phyloP scores from a whole-genome alignment of 2,888 invertebrate species.

The Dioctria rufipes region DNA sequence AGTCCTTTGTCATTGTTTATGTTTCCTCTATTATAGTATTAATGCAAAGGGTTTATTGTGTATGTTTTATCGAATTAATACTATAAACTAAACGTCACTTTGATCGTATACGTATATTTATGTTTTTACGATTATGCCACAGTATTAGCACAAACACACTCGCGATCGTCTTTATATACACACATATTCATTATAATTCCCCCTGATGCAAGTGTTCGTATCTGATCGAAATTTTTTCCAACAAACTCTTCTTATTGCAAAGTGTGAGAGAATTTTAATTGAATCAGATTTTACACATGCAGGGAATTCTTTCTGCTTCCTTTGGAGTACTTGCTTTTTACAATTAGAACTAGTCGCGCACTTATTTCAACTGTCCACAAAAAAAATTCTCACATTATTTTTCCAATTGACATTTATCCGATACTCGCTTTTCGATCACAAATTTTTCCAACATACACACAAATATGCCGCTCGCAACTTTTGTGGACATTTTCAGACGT shows the following conservation, averaged over 20 bases:
- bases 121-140: conserved; percentile 19
- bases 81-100: conserved; percentile 38
- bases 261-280: conserved; percentile 49
- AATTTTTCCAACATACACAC: conserved; percentile 45
- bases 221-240: conserved; percentile 47
- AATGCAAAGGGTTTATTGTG: conserved; percentile 7
- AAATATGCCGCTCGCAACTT: conserved; percentile 47
- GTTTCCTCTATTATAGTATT: conserved; percentile 50
- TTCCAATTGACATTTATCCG: conserved; percentile 45
- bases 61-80: not conserved
- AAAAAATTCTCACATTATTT: conserved; percentile 12
- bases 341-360: not conserved
- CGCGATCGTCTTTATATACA: not conserved
- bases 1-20: conserved; percentile 59
- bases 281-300: conserved; percentile 40
- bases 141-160: conserved; percentile 30
- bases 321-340: not conserved
- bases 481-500: conserved; percentile 45
- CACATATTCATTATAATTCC: not conserved
- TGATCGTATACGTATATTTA: conserved; percentile 11
- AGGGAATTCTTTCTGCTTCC: conserved; percentile 23
- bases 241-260: conserved; percentile 1
- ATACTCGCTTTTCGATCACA: conserved; percentile 17
- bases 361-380: conserved; percentile 6
- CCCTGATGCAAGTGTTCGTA: conserved; percentile 20